A percentile compares a stretch with the other conserved stretches of the same genome.
Evolutionary conservation across 1,140 invertebrate species (phyloP).

Genomic region (Aphidius ervi): DNA sequence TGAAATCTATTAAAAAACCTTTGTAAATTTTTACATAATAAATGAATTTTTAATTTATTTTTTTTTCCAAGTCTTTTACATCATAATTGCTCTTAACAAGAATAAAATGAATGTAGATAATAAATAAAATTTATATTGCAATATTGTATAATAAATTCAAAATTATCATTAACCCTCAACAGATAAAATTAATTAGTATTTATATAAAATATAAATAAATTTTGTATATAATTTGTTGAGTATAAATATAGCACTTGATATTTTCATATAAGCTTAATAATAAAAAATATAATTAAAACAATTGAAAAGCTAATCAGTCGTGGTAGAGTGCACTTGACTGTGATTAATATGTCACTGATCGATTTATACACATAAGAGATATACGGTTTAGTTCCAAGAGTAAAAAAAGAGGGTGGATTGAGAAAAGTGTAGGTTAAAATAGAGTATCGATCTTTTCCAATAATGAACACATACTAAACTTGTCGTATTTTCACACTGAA

Average conservation of each 20-base stretch:
- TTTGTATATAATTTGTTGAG: no score
- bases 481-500: constrained; percentile 1
- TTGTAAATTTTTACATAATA: no score
- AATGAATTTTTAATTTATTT: no score
- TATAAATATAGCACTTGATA: not conserved
- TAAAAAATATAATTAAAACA: not conserved
- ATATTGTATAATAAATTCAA: no score
- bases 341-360: constrained; percentile 20
- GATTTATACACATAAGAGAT: constrained; percentile 7
- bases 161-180: no score
- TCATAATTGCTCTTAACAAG: no score
- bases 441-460: constrained; percentile 5
- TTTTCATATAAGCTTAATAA: not conserved
- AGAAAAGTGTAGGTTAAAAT: not conserved
- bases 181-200: no score
- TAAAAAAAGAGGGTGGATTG: not conserved
- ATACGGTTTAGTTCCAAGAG: constrained; percentile 1
- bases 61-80: no score
- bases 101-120: no score
- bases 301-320: constrained; percentile 21
- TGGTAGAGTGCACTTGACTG: constrained; percentile 18
- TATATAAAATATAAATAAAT: no score
- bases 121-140: no score
- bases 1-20: no score
- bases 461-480: not conserved